A percentile compares a stretch with the other conserved stretches of the same genome.
Conservation (phyloP, 2,888 invertebrate genomes). For the Melinaea menophilus region DNA sequence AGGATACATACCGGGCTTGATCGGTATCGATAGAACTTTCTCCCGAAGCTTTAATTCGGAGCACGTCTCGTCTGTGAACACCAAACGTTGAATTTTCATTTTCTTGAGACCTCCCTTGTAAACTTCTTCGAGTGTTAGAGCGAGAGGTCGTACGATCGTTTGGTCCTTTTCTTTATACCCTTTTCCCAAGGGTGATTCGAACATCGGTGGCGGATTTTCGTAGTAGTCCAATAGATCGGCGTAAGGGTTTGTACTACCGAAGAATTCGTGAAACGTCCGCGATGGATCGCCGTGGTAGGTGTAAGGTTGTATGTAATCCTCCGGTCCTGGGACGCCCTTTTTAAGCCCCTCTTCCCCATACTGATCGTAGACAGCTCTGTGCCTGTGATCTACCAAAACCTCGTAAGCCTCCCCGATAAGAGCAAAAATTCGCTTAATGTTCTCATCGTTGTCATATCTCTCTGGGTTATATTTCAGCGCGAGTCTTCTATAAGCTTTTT, state of each 20-base stretch:
- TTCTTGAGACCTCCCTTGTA: conserved; percentile 88
- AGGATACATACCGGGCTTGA: conserved; percentile 85
- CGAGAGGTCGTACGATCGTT: conserved; percentile 68
- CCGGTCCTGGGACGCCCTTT: conserved; percentile 84
- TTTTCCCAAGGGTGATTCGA: conserved; percentile 79
- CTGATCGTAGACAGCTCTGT: conserved; percentile 89
- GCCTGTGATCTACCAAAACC: conserved; percentile 82
- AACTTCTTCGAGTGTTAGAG: conserved; percentile 76
- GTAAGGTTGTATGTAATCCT: conserved; percentile 83
- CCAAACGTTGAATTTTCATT: conserved; percentile 87
- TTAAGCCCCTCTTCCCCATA: conserved; percentile 94
- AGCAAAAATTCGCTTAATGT: conserved; percentile 75
- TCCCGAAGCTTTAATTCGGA: conserved; percentile 81
- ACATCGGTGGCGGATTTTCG: conserved; percentile 79
- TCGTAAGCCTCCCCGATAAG: conserved; percentile 88
- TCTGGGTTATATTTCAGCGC: conserved; percentile 80
- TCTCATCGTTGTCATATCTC: conserved; percentile 66
- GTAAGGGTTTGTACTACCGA: conserved; percentile 90
- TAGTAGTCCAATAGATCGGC: conserved; percentile 84
- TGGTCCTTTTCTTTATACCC: conserved; percentile 80
- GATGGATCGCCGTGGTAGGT: conserved; percentile 89
- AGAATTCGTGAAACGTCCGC: conserved; percentile 87
- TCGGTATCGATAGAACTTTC: conserved; percentile 85
- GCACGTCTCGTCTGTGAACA: conserved; percentile 81
- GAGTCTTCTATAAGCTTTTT: conserved; percentile 80